Conservation (phyloP, 2,888 invertebrate species). For the Cosmorhoe ocellata region DNA sequence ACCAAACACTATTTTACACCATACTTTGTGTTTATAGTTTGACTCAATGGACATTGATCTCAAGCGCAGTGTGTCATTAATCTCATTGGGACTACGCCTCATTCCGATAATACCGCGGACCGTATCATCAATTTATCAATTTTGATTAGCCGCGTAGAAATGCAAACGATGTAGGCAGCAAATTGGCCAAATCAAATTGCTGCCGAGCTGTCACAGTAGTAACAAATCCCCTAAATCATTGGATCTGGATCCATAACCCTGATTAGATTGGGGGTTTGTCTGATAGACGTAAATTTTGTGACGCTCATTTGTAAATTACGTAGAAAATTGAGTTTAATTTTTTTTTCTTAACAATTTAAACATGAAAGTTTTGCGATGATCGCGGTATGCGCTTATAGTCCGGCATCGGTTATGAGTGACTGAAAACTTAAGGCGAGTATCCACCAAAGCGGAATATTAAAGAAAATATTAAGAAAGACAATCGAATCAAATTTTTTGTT, state of each 20-base stretch:
- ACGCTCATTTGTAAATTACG: too few relatives aligned
- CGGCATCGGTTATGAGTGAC: too few relatives aligned
- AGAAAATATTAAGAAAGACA: too few relatives aligned
- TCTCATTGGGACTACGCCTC: slow-evolving; percentile 5
- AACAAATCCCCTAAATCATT: slow-evolving; percentile 35
- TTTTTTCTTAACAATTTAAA: too few relatives aligned
- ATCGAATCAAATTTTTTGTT: too few relatives aligned
- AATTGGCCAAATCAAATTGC: slow-evolving; percentile 43
- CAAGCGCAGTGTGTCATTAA: slow-evolving; percentile 8
- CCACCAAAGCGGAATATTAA: too few relatives aligned
- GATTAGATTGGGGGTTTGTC: slow-evolving; percentile 36
- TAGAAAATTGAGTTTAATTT: too few relatives aligned
- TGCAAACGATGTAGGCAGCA: slow-evolving; percentile 39
- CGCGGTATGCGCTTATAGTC: too few relatives aligned
- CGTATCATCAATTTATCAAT: slow-evolving; percentile 37
- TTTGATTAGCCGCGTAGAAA: slow-evolving; percentile 43
- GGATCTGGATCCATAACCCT: slow-evolving; percentile 24
- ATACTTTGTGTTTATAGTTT: background rate
- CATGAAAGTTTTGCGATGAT: too few relatives aligned
- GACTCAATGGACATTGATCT: background rate
- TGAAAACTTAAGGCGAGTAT: too few relatives aligned
- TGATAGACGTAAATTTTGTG: too few relatives aligned
- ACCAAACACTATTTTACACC: too few relatives aligned
- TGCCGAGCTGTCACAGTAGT: slow-evolving; percentile 36
- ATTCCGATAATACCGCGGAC: slow-evolving; percentile 9